Conservation (phyloP, 2,888 invertebrate species). For the Caenorhabditis uteleia region DNA sequence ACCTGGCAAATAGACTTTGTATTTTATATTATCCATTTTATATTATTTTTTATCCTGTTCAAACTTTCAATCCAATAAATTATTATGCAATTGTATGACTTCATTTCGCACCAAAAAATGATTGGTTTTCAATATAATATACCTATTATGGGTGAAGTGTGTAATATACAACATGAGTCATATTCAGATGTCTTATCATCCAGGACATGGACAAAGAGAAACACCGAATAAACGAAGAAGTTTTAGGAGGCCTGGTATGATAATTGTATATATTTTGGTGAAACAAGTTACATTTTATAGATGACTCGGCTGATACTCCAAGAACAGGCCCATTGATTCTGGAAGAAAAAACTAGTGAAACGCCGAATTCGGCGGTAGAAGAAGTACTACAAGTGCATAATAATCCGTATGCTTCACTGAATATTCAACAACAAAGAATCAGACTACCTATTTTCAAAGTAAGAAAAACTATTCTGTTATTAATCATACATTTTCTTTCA, state of each 20-base stretch:
- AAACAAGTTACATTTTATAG: slow-evolving; percentile 1
- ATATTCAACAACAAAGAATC: slow-evolving; percentile 84
- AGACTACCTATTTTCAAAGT: slow-evolving; percentile 83
- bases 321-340: slow-evolving; percentile 52
- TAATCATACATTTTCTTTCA: slow-evolving; percentile 39
- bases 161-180: too few species aligned
- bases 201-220: slow-evolving; percentile 40
- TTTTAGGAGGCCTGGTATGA: slow-evolving; percentile 23
- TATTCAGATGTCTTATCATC: slow-evolving; percentile 32
- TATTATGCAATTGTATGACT: background rate
- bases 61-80: background rate
- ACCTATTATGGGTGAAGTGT: too few species aligned
- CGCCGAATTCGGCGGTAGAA: slow-evolving; percentile 10
- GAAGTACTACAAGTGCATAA: slow-evolving; percentile 69
- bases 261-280: background rate
- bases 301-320: slow-evolving; percentile 39
- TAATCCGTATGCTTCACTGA: slow-evolving; percentile 84
- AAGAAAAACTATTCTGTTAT: background rate
- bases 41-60: background rate
- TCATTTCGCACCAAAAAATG: background rate
- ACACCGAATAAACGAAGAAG: slow-evolving; percentile 13
- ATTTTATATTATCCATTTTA: background rate
- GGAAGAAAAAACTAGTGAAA: slow-evolving; percentile 44
- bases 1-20: background rate
- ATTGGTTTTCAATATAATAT: too few species aligned